Evolutionary conservation across 2,113 vertebrate species (phyloP).

Genomic region (Dinomys branickii): DNA sequence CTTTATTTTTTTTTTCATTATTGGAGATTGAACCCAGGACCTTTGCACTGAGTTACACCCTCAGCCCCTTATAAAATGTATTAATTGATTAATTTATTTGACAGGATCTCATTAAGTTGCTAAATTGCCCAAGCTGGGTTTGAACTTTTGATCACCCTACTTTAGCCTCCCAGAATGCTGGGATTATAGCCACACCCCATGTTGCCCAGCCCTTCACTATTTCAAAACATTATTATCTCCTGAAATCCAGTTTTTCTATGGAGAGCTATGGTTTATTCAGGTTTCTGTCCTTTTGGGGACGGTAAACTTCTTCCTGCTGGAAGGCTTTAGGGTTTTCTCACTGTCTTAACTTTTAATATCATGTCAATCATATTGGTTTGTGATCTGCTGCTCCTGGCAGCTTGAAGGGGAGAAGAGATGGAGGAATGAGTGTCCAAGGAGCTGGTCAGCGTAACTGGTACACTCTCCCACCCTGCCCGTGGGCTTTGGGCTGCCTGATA

Average conservation of each 20-base stretch:
- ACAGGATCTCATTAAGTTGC: not conserved
- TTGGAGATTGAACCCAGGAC: not conserved
- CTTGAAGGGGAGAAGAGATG: not conserved
- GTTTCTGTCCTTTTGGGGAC: not conserved
- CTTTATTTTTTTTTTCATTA: not conserved
- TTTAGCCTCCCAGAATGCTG: not conserved
- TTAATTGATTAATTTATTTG: not conserved
- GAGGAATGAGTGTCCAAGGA: not conserved
- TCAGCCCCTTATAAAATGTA: not conserved
- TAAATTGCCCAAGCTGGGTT: not conserved
- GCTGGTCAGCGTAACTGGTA: not conserved
- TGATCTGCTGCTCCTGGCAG: not conserved
- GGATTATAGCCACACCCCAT: not conserved
- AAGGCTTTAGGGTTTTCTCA: slow-evolving; percentile 11
- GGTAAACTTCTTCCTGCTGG: not conserved
- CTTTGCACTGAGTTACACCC: not conserved
- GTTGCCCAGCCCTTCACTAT: not conserved
- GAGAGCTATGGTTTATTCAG: not conserved
- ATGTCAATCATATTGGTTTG: not conserved
- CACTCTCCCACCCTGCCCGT: not conserved
- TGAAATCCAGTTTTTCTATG: not conserved
- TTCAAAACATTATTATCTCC: slow-evolving; percentile 30
- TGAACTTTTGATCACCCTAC: not conserved
- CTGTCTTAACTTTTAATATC: not conserved
- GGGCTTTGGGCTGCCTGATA: not conserved